Percentiles rank a stretch among this genome's conserved stretches.
phyloP scores from a whole-genome alignment of 2,113 vertebrate genomes.

The human (Homo sapiens) region GRCh38 chr7:79696001-79696500 shows the following conservation, averaged over 20 bases:
- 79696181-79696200: neutral
- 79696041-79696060: neutral
- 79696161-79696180: neutral
- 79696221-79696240: neutral
- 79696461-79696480: no score
- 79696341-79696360: no score
- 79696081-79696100: neutral
- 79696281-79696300: neutral
- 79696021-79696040: neutral
- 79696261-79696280: neutral
- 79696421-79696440: no score
- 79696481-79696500: no score
- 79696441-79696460: no score
- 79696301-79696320: no score
- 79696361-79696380: no score
- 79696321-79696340: no score
- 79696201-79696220: neutral
- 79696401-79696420: no score
- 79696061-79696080: neutral
- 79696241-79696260: neutral
- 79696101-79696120: neutral
- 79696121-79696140: neutral
- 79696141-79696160: conserved; percentile 13
- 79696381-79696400: no score
- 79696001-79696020: neutral